These are phyloP conservation scores for Tautogolabrus adspersus DNA, from an alignment of 2,113 vertebrate species.

Conservation along the genomic window DNA sequence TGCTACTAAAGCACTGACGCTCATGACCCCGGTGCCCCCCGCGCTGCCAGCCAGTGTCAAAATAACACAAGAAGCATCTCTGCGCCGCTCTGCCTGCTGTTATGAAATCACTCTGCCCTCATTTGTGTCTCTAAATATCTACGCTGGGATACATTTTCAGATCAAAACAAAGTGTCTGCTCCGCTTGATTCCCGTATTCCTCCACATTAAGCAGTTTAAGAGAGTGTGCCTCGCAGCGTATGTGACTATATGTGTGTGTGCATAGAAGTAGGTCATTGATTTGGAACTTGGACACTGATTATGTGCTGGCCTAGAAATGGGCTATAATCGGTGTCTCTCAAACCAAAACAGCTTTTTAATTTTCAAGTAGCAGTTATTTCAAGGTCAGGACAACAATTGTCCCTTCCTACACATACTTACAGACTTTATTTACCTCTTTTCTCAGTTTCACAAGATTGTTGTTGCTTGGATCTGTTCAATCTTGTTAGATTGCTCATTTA, in stretches of 20 bases:
- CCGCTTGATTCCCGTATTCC: constrained; percentile 54
- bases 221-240: constrained; percentile 70
- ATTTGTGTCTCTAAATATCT: constrained; percentile 49
- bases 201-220: constrained; percentile 61
- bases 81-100: constrained; percentile 53
- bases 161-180: constrained; percentile 65
- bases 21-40: constrained; percentile 45
- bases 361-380: constrained; percentile 72
- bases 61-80: constrained; percentile 61
- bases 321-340: constrained; percentile 80
- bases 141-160: constrained; percentile 39
- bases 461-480: constrained; percentile 46
- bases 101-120: constrained; percentile 57
- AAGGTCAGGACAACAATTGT: constrained; percentile 79
- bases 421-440: constrained; percentile 38
- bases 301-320: constrained; percentile 83
- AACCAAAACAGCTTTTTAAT: constrained; percentile 78
- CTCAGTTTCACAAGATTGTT: constrained; percentile 35
- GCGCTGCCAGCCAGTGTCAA: constrained; percentile 61
- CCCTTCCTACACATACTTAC: constrained; percentile 37
- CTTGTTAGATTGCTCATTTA: constrained; percentile 50
- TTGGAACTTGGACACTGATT: constrained; percentile 83
- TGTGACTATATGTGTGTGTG: constrained; percentile 58
- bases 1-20: constrained; percentile 51
- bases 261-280: constrained; percentile 84